Evolutionary conservation across 2,797 vertebrate genomes (phyloP), one percentile per base, ranked within the genome.

Genomic region (Sebastes diploproa): DNA sequence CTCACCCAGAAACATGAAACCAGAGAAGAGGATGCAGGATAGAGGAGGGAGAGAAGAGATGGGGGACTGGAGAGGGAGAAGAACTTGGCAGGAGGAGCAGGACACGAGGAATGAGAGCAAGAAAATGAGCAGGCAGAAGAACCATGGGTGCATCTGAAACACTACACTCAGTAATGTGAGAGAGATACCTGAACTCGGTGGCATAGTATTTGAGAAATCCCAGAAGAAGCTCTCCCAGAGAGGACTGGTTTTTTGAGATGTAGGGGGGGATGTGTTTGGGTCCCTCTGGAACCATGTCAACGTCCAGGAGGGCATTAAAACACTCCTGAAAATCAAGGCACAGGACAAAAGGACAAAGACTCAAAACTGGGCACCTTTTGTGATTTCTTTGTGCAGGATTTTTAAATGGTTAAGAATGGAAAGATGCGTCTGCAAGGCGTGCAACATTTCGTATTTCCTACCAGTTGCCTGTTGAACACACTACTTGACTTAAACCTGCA

Each of bases 151-250:
- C 29, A 72, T 58, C 27, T 72, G 77, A 84, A 77, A 83, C 69
- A 42, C 65, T 72, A 61, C 54, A 77, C 59, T 70, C 36, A 52
- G 61, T 58, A 54, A 64, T 50, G 52, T 34, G 25, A 73, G 18
- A 52, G 65, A 75, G 94, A 95, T 96, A 98, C 98, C 97, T 97
- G 96, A 99, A 99, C 87, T 96, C 94, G 65, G 94, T 95, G 83
- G 97, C 95, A 86, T 99, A 99, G 87, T 99, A 99, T 94, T 95
- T 97, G 81, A 99, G 96, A 94, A 99, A 99, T 87, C 97, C 98
- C 91, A 97, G 84, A 62, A 99, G 91, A 82, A 99, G 95, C 62
- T 97, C 96, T 81, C 97, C 98, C 86, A 99, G 95, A 75, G 95
- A 96, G 22, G 96, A 97, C 81, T 92, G 92, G 87, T 99, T 99